phyloP scores from a whole-genome alignment of 2,113 vertebrate genomes.

The Philantomba maxwellii region DNA sequence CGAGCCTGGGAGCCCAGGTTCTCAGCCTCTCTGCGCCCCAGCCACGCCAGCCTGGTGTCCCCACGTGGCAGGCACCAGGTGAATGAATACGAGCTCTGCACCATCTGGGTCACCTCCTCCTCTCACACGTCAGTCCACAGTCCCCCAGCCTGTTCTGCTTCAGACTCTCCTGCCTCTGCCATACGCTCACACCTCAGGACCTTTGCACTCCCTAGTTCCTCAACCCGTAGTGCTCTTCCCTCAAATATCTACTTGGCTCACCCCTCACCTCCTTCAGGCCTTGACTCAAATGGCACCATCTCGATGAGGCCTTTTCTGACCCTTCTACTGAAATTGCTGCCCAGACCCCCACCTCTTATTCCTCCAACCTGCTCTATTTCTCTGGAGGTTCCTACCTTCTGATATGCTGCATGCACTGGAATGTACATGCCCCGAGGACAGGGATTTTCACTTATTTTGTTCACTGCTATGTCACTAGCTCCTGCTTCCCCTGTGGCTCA shows the following conservation, averaged over 20 bases:
- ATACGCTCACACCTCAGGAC: background rate
- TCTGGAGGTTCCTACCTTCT: accelerated
- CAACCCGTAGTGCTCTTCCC: background rate
- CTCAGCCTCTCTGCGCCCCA: background rate
- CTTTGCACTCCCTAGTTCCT: background rate
- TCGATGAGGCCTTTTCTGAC: background rate
- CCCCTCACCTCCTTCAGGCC: background rate
- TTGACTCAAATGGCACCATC: background rate
- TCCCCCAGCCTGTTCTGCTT: background rate
- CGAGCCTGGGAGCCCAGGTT: background rate
- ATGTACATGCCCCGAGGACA: too few relatives aligned
- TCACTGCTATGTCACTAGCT: background rate
- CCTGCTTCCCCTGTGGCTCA: background rate
- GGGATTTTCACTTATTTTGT: background rate
- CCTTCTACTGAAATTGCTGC: background rate
- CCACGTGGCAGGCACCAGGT: background rate
- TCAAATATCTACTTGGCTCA: background rate
- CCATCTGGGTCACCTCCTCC: background rate
- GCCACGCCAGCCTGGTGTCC: background rate
- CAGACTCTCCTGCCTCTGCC: background rate
- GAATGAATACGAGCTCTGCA: accelerated
- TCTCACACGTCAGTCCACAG: accelerated
- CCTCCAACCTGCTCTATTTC: background rate
- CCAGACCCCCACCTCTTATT: accelerated
- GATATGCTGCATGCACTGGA: accelerated